Base-by-base conservation (phyloP, 1,140 invertebrate genomes). In the Andrena cerasifolii region DNA sequence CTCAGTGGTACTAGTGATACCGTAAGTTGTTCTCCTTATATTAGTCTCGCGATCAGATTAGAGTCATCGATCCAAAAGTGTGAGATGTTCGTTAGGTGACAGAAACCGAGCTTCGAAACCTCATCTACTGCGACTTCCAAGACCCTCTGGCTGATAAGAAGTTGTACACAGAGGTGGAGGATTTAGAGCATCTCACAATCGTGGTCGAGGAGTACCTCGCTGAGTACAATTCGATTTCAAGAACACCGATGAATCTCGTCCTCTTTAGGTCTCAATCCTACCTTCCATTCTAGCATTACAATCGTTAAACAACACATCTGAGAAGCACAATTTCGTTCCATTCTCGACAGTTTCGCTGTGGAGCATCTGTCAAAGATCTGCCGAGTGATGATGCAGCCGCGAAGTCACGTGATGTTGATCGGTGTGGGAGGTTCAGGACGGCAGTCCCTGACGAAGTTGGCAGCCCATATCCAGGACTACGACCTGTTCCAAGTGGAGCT, bases 241-340 rank as follows among this genome's bases (percentile, higher is more conserved):
- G 98, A 91, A 99, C 98, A 87, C 98, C 98, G 0, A 99, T 99
- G 98, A 98, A 98, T 93, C 93, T 99, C 47, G 98, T 99, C 10
- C 93, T 99, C 47, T 99, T 99, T 91, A 96, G 96, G 96, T 96
- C 99, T 99, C 91, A 96, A 95, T 96, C 95, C 10, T 0, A 14
- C 8, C 18, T 33, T 12, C 14, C 28, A 56, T n/a, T 26, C 7
- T 0, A 18, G 1, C 12, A 45, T 56, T 8, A 33, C n/a, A n/a
- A n/a, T n/a, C n/a, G 0, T 6, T 2, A 33, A 1, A 2, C 8
- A 12, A 4, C 12, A 21, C 8, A 36, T 18, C 36, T 40, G 36
- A 31, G 3, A 21, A 62, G 7, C 24, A 16, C 4, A 16, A 51
- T 33, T 33, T 18, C 16, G 10, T 24, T 6, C 4, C 3, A 12